These are phyloP conservation scores for Euura lappo DNA, from an alignment of 1,140 invertebrate species.

Conservation along the genomic window DNA sequence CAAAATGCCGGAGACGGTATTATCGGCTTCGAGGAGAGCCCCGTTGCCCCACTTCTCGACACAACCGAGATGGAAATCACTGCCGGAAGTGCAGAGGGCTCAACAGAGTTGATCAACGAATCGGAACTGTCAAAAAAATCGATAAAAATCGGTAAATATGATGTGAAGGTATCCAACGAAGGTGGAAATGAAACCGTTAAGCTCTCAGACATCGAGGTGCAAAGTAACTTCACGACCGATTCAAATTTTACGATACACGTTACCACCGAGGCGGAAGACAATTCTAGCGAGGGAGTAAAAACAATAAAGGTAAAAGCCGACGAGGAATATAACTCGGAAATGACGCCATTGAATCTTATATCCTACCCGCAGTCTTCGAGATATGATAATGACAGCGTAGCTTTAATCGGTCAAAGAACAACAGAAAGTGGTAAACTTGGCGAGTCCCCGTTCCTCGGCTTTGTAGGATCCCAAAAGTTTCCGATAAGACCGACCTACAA, in stretches of 20 bases:
- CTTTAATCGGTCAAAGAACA: background rate
- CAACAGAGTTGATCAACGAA: no score
- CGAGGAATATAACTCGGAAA: background rate
- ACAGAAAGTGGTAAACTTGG: background rate
- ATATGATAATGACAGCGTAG: constrained; percentile 16
- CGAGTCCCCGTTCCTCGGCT: constrained; percentile 41
- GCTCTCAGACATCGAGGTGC: no score
- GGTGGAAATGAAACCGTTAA: no score
- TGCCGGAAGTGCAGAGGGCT: background rate
- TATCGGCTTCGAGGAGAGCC: constrained; percentile 2
- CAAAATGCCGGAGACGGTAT: constrained; percentile 20
- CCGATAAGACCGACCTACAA: constrained; percentile 46
- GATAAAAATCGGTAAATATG: no score
- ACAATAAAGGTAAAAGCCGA: no score
- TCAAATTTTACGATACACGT: no score
- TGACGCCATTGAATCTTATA: background rate
- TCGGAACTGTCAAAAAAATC: no score
- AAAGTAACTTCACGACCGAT: no score
- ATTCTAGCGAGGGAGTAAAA: no score
- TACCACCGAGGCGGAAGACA: no score
- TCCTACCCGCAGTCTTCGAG: no score
- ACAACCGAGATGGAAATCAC: background rate
- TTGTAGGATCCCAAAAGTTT: constrained; percentile 48
- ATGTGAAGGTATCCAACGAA: no score
- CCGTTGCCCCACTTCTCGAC: background rate